Base-by-base conservation (phyloP, 2,113 vertebrate species). In the Spermophilus dauricus region DNA sequence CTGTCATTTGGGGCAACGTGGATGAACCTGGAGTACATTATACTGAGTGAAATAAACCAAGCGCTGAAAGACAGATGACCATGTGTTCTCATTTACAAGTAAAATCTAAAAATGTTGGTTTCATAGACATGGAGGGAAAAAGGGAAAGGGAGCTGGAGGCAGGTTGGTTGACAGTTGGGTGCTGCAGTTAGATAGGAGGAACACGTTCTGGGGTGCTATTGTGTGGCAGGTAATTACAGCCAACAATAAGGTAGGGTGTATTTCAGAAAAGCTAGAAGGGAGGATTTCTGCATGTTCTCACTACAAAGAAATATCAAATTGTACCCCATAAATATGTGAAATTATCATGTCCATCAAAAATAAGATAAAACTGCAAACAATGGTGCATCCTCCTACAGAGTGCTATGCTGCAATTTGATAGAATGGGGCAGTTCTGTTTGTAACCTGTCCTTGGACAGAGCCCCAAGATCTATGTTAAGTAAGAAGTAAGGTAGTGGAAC, bases 381-480 rank as follows among this genome's bases (percentile, higher is more conserved):
- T 30, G 13, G 16, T 2, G 1, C 10, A 4, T 45, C 34, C 9
- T 93, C 34, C 28, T 75, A 24, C 7, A 4, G 85, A 45, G 39
- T 0, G 5, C 26, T 28, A 5, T 10, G n/a, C 4, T 11, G 11
- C 26, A 30, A 24, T 17, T 13, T n/a, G 39, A 26, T n/a, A 56
- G 12, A 39, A 28, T 3, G 6, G 61, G 28, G 45, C 4, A 13
- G 37, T 8, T 37, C 8, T 39, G 14, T 32, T 0, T 4, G n/a
- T 8, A 20, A 45, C 56, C 37, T 45, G 65, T 70, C 28, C 1
- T 3, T 4, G 37, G 37, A 24, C 5, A n/a, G 17, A 72, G n/a
- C 4, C 61, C n/a, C 2, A 8, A 28, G 48, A 51, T 24, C 56
- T 32, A 2, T 2, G 69, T 48, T 10, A 39, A 82, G 39, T 16